Conservation (phyloP, 2,113 vertebrate species). For the Rhinolophus ferrumequinum region DNA sequence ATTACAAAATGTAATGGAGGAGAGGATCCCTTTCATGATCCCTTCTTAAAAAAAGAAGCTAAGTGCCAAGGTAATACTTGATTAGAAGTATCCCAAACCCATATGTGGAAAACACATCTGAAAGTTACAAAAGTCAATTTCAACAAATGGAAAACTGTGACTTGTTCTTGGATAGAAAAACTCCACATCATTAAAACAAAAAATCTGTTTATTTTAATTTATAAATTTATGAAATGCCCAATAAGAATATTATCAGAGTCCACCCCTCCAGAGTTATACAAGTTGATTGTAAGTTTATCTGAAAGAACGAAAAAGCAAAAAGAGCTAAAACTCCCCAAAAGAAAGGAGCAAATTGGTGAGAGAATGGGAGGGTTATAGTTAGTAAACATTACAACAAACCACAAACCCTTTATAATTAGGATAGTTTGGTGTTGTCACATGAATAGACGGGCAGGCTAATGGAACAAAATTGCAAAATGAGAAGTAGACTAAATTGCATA, state of each 20-base stretch:
- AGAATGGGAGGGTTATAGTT: not conserved
- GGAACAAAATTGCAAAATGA: not conserved
- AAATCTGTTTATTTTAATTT: not conserved
- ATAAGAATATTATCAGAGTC: not conserved
- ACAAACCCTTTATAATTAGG: not conserved
- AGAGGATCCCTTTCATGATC: not conserved
- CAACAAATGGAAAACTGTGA: not conserved
- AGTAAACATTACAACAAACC: not conserved
- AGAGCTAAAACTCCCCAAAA: not conserved
- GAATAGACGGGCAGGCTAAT: not conserved
- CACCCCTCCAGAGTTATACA: not conserved
- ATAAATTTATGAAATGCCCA: not conserved
- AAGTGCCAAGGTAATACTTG: not conserved
- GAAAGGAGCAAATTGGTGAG: not conserved
- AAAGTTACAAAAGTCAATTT: not conserved
- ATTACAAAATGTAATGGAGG: not conserved
- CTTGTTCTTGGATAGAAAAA: not conserved
- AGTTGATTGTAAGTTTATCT: slow-evolving; percentile 2
- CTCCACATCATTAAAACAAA: not conserved
- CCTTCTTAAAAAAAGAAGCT: not conserved
- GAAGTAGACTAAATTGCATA: not conserved
- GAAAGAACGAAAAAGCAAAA: not conserved
- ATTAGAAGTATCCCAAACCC: not conserved
- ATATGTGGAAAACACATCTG: not conserved
- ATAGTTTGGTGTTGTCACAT: not conserved